Evolutionary conservation across 2,113 vertebrate genomes (phyloP).

Genomic region (Mirounga angustirostris): DNA sequence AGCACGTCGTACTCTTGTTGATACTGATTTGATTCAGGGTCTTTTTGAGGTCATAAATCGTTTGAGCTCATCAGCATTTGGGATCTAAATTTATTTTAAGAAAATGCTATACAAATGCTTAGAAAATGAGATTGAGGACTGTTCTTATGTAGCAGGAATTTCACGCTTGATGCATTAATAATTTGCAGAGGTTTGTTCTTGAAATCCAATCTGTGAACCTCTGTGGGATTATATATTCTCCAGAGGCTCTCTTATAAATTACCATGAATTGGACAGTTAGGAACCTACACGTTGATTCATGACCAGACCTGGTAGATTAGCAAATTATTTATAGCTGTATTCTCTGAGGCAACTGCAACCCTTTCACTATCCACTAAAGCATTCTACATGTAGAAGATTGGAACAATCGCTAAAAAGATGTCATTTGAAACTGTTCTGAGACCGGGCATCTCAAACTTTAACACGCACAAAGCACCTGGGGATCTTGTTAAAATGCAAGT

Average conservation of each 20-base stretch:
- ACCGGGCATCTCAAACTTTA: background rate
- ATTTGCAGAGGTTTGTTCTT: constrained; percentile 20
- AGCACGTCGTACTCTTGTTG: background rate
- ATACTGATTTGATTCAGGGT: constrained; percentile 11
- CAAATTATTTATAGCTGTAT: constrained; percentile 37
- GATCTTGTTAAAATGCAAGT: background rate
- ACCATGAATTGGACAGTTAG: constrained; percentile 41
- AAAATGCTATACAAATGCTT: constrained; percentile 34
- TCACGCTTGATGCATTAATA: background rate
- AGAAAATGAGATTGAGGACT: background rate
- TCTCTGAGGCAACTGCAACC: constrained; percentile 18
- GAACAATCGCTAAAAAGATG: constrained; percentile 14
- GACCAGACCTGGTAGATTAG: constrained; percentile 34
- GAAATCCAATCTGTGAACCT: constrained; percentile 36
- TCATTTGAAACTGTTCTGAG: constrained; percentile 38
- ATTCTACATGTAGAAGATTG: constrained; percentile 36
- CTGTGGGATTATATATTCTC: background rate
- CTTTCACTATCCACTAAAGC: background rate
- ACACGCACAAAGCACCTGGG: background rate
- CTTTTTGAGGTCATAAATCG: constrained; percentile 56
- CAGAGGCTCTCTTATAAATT: background rate
- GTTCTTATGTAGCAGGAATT: background rate
- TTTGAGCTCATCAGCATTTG: constrained; percentile 25
- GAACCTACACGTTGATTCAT: background rate
- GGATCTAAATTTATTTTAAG: constrained; percentile 50